phyloP scores from a whole-genome alignment of 1,140 invertebrate genomes.

The Hydropsyche tenuis region DNA sequence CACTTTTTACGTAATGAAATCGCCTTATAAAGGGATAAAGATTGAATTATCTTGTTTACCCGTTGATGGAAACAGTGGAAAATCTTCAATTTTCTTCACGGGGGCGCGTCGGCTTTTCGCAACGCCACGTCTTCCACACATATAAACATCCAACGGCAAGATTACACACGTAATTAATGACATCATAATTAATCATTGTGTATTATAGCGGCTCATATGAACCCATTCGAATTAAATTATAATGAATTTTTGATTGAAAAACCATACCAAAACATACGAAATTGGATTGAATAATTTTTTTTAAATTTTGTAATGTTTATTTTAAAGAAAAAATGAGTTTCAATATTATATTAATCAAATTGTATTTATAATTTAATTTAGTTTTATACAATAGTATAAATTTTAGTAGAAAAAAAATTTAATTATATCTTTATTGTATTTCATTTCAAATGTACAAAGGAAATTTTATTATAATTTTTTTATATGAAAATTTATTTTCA shows the following conservation, averaged over 20 bases:
- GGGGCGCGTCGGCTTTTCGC: neutral
- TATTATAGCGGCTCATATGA: neutral
- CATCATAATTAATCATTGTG: conserved; percentile 3
- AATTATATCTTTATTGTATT: no score
- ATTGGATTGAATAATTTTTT: no score
- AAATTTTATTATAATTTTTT: no score
- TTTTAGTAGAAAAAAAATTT: no score
- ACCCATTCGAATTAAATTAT: neutral
- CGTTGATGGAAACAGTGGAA: conserved; percentile 21
- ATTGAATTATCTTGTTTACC: conserved; percentile 26
- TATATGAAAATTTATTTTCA: no score
- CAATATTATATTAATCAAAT: no score
- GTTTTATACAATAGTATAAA: no score
- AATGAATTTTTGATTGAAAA: conserved; percentile 6
- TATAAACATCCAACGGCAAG: neutral
- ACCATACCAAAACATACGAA: no score
- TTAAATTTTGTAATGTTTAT: no score
- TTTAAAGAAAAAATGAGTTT: no score
- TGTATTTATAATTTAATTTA: no score
- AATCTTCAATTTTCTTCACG: conserved; percentile 14
- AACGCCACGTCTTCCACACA: neutral
- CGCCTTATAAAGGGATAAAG: conserved; percentile 18
- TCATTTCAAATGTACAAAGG: no score
- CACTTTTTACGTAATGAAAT: conserved; percentile 17
- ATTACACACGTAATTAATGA: conserved; percentile 19